A percentile compares a stretch with the other conserved stretches of the same genome.
Conservation (phyloP, 2,797 vertebrate species). For the Vipera latastei region DNA sequence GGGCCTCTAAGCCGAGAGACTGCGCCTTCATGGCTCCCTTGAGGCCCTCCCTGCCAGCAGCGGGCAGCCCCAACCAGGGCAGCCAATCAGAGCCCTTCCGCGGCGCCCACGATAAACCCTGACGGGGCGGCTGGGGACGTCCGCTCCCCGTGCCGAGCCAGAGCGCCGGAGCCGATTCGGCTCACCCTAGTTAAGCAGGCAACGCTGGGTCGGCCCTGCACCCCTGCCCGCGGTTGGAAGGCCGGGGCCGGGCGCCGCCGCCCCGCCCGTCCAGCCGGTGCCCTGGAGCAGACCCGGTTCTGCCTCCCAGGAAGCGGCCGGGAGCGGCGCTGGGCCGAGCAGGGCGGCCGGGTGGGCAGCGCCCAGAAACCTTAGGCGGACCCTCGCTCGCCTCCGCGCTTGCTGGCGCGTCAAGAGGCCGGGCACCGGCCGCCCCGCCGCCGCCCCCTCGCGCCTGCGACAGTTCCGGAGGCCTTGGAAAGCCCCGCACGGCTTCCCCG, state of each 20-base stretch:
- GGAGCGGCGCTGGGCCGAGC: background rate
- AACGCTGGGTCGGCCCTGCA: background rate
- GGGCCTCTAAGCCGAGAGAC: background rate
- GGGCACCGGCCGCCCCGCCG: too few species aligned
- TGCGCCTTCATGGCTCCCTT: background rate
- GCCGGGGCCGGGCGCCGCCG: background rate
- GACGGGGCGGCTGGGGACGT: background rate
- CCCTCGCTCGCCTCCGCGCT: too few species aligned
- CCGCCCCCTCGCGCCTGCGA: too few species aligned
- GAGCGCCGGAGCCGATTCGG: background rate
- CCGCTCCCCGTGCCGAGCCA: background rate
- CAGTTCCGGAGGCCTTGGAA: background rate
- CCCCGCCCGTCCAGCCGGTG: background rate
- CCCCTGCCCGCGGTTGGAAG: background rate
- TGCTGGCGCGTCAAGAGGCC: too few species aligned
- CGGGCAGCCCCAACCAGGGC: background rate
- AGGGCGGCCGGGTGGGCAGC: background rate
- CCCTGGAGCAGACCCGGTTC: rapidly evolving
- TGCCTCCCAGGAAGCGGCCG: background rate
- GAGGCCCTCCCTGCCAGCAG: background rate
- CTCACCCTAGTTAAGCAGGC: rapidly evolving
- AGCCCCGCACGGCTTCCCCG: background rate
- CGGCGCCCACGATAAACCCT: background rate
- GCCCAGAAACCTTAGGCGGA: background rate
- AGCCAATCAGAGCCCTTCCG: background rate